A percentile compares a stretch with the other conserved stretches of the same genome.
Evolutionary conservation across 2,113 vertebrate species (phyloP).

Genomic region (Myiozetetes cayanensis): DNA sequence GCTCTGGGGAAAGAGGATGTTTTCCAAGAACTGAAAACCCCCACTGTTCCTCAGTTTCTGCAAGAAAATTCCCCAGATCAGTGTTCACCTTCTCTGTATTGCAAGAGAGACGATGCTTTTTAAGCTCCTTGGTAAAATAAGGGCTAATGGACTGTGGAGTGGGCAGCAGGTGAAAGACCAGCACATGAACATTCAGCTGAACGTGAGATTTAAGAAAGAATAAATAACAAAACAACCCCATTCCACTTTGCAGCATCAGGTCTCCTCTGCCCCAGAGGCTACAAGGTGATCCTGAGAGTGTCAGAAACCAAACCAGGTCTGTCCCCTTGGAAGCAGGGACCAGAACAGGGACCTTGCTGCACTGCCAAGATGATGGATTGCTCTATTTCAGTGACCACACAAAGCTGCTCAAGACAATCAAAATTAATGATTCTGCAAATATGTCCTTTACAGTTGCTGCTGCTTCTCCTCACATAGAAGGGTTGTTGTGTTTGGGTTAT

Average conservation of each 20-base stretch:
- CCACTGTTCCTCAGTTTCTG: background rate
- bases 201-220: background rate
- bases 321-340: background rate
- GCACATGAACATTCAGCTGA: background rate
- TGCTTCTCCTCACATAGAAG: background rate
- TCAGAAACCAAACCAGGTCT: background rate
- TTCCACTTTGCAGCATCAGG: background rate
- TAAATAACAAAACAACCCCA: background rate
- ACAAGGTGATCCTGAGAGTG: background rate
- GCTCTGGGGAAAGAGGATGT: background rate
- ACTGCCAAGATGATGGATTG: conserved; percentile 34
- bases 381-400: conserved; percentile 12
- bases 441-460: background rate
- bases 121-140: background rate
- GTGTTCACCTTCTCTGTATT: background rate
- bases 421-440: conserved; percentile 37
- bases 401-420: background rate
- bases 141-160: background rate
- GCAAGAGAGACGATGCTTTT: background rate
- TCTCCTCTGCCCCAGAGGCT: background rate
- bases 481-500: background rate
- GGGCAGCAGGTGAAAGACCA: background rate
- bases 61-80: background rate
- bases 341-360: conserved; percentile 11
- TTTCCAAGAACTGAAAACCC: background rate